Percentiles rank a stretch among this genome's conserved stretches.
phyloP scores from a whole-genome alignment of 2,113 vertebrate genomes.

The Hoplias malabaricus region DNA sequence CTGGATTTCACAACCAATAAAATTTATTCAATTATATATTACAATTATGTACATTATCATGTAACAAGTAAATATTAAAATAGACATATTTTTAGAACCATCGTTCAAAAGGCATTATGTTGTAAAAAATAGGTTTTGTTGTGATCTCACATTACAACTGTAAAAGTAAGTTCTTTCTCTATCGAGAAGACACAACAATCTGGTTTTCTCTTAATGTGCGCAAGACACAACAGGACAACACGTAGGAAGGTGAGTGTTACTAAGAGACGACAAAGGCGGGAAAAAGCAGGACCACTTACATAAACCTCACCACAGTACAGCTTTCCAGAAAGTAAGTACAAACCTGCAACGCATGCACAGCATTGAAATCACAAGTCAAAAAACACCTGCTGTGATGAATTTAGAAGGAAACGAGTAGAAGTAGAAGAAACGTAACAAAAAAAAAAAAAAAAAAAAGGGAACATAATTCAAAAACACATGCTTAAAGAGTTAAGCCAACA shows the following conservation, averaged over 20 bases:
- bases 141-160: conserved; percentile 83
- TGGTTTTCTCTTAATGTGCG: conserved; percentile 70
- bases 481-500: conserved; percentile 79
- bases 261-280: conserved; percentile 70
- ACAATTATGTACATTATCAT: conserved; percentile 95
- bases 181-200: conserved; percentile 78
- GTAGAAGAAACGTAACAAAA: conserved; percentile 36
- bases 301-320: conserved; percentile 74
- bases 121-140: conserved; percentile 89
- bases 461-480: conserved; percentile 75
- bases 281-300: conserved; percentile 74
- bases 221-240: conserved; percentile 81
- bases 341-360: conserved; percentile 89
- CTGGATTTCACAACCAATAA: conserved; percentile 93
- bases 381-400: conserved; percentile 79
- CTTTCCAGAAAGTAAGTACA: conserved; percentile 74
- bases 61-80: conserved; percentile 99
- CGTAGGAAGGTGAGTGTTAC: conserved; percentile 71
- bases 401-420: conserved; percentile 61
- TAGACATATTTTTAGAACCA: conserved; percentile 99
- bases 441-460: conserved; percentile 56
- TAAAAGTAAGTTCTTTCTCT: conserved; percentile 69
- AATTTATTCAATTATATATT: conserved; percentile 99
- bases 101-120: conserved; percentile 95
- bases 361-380: conserved; percentile 77